Percentiles rank a stretch among this genome's conserved stretches.
phyloP scores from a whole-genome alignment of 2,113 vertebrate species.

The Lynx canadensis region DNA sequence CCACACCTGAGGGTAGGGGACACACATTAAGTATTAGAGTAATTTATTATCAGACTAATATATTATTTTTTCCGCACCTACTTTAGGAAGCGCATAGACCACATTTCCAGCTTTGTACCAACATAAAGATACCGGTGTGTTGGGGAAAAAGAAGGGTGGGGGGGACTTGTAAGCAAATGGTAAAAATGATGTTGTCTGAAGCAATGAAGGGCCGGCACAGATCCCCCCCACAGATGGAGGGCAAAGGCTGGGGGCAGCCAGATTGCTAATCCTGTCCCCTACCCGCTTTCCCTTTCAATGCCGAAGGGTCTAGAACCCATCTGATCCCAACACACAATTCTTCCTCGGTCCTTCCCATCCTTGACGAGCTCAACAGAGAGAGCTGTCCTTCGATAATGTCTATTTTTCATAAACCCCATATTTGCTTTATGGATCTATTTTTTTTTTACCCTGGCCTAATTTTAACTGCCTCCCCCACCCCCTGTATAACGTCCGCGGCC shows the following conservation, averaged over 20 bases:
- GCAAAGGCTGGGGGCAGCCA: neutral
- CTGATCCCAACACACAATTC: neutral
- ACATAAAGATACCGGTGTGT: neutral
- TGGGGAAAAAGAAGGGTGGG: neutral
- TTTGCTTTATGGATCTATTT: conserved; percentile 66
- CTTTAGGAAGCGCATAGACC: conserved; percentile 16
- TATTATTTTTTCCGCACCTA: conserved; percentile 16
- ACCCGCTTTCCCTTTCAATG: conserved; percentile 21
- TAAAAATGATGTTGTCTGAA: neutral
- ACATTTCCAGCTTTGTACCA: conserved; percentile 8
- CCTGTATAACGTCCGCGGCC: conserved; percentile 38
- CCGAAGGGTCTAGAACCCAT: neutral
- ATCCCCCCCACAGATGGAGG: neutral
- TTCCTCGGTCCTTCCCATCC: neutral
- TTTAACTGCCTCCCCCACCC: conserved; percentile 58
- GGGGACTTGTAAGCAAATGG: neutral
- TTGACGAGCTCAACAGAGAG: neutral
- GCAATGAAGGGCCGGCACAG: neutral
- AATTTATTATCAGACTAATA: conserved; percentile 13
- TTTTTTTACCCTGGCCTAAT: conserved; percentile 73
- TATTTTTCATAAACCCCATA: conserved; percentile 67
- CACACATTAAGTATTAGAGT: conserved; percentile 27
- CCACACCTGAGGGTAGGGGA: conserved; percentile 41
- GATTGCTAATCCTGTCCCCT: neutral
- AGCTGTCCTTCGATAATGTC: conserved; percentile 46